phyloP scores from a whole-genome alignment of 2,113 vertebrate species.

The Cyprinodon brontotheroides region DNA sequence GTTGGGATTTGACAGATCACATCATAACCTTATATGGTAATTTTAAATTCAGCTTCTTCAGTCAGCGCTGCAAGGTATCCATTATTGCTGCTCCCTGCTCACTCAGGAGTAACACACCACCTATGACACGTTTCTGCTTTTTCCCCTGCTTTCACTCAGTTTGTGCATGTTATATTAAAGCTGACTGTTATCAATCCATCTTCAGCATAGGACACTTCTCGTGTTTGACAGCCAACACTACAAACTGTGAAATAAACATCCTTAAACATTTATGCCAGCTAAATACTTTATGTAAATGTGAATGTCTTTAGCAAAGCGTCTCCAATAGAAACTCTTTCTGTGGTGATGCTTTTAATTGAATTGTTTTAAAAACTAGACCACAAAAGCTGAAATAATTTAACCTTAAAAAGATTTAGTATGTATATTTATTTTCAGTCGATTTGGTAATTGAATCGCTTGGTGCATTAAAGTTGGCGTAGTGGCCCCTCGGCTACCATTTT shows the following conservation, averaged over 20 bases:
- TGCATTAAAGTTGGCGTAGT: conserved; percentile 22
- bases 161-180: neutral
- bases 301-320: neutral
- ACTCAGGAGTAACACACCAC: neutral
- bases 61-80: neutral
- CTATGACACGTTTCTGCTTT: neutral
- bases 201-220: neutral
- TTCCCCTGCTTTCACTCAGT: neutral
- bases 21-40: neutral
- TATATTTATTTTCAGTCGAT: conserved; percentile 32
- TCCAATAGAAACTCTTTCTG: neutral
- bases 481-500: conserved; percentile 49
- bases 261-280: neutral
- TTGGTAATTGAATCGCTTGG: conserved; percentile 30
- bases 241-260: neutral
- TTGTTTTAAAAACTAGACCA: conserved; percentile 4
- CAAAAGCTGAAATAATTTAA: neutral
- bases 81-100: neutral
- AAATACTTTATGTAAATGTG: neutral
- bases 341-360: neutral
- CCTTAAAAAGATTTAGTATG: conserved; percentile 4
- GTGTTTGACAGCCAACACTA: neutral
- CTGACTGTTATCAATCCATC: neutral
- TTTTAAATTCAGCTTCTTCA: neutral
- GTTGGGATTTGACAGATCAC: no score